Evolutionary conservation across 2,113 vertebrate genomes (phyloP).

Genomic region (Heteronetta atricapilla): DNA sequence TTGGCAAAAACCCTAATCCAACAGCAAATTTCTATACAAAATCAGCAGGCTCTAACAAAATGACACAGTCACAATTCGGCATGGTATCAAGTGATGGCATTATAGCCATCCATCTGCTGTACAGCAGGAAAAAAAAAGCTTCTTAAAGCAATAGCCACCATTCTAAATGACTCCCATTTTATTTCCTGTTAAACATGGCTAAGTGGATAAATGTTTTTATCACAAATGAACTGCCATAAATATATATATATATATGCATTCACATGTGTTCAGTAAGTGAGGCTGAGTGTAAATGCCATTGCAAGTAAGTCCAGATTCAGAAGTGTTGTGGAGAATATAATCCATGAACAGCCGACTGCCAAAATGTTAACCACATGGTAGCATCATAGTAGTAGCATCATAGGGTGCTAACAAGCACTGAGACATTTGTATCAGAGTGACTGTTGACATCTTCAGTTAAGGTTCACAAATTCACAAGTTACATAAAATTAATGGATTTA

Average conservation of each 20-base stretch:
- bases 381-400: background rate
- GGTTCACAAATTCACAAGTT: background rate
- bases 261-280: background rate
- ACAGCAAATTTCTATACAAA: slow-evolving; percentile 70
- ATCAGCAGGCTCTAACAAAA: slow-evolving; percentile 68
- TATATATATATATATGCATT: background rate
- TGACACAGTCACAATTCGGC: slow-evolving; percentile 68
- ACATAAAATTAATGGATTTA: background rate
- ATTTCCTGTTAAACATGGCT: background rate
- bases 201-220: slow-evolving; percentile 3
- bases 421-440: background rate
- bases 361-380: background rate
- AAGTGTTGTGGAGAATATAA: background rate
- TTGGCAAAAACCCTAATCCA: slow-evolving; percentile 59
- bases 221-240: background rate
- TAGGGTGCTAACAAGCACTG: background rate
- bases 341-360: background rate
- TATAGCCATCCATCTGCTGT: slow-evolving; percentile 71
- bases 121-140: slow-evolving; percentile 23
- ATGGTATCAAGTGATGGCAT: slow-evolving; percentile 74
- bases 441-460: background rate
- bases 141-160: slow-evolving; percentile 61
- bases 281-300: background rate
- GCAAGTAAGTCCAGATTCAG: background rate
- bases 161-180: background rate